Conservation (phyloP, 2,113 vertebrate genomes). For the Choloepus hoffmanni region DNA sequence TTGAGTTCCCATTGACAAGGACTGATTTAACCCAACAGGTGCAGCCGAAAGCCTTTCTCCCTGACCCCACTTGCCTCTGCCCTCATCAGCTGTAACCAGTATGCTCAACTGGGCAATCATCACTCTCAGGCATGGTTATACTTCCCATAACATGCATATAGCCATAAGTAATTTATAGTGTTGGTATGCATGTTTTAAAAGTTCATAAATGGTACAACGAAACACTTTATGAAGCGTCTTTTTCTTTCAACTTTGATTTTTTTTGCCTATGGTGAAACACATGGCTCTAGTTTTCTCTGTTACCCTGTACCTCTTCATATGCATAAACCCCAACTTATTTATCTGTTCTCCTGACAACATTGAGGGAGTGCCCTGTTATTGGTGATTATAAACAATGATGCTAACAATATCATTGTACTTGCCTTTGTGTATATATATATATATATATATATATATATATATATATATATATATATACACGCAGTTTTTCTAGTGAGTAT, state of each 20-base stretch:
- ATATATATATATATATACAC: too few species aligned
- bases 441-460: too few species aligned
- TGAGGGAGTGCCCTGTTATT: constrained; percentile 10
- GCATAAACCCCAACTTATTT: constrained; percentile 29
- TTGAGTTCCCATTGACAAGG: background rate
- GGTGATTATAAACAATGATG: background rate
- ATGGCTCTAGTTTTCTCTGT: constrained; percentile 33
- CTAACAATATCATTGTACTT: background rate
- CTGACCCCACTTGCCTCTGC: too few species aligned
- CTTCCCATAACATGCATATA: background rate
- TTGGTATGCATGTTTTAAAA: background rate
- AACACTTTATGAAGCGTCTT: constrained; percentile 35
- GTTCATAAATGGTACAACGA: background rate
- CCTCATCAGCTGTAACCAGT: background rate
- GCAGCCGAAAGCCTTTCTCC: background rate
- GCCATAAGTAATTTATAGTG: background rate
- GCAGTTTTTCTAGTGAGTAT: background rate
- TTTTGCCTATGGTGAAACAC: background rate
- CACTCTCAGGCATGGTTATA: background rate
- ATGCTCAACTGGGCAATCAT: background rate
- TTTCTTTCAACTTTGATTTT: constrained; percentile 20
- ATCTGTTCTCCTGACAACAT: background rate
- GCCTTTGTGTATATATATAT: background rate
- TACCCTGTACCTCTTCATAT: constrained; percentile 22
- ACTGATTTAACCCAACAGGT: background rate